Evolutionary conservation across 2,888 invertebrate genomes (phyloP), one percentile per base, ranked within the genome.

Genomic region (Charanyca ferruginea): DNA sequence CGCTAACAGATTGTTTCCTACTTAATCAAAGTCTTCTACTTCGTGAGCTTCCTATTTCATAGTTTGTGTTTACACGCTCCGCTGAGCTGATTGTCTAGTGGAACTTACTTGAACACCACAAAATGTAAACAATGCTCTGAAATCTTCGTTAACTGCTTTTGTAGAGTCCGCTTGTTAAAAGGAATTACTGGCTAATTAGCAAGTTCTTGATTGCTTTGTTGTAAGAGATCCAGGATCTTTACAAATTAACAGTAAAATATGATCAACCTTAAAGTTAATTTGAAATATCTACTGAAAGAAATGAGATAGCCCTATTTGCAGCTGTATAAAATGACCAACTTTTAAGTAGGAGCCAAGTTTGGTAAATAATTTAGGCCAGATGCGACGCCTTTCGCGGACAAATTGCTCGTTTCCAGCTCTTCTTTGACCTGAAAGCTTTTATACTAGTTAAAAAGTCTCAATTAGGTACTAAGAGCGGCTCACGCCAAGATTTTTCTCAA

Each of bases 31-130:
- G 80, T 77, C 77, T 74, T 63, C 57, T 80, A 76, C 83, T 86
- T 78, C 68, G 72, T 71, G 77, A 82, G 73, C 85, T 90, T 88
- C 87, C 87, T 90, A 84, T 82, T 85, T 85, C 81, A 87, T 87
- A 84, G 82, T 83, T 80, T 73, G 82, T 85, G 77, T 89, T 86
- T 88, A 85, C 80, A 82, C 85, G 90, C 87, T 89, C 82, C 77
- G 83, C 51, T 87, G 88, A 73, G 72, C 85, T 81, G 81, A 83
- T 74, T 83, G 82, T 81, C 81, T 74, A 68, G 54, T 71, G 61
- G 61, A 66, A 67, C 65, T 66, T 69, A 66, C 74, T 80, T 65
- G 65, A 61, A 32, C 69, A 66, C 68, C 65, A 47, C 70, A 57
- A 60, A 67, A 67, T 70, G 61, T 69, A 66, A 78, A 78, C 61